Conservation (phyloP, 1,140 invertebrate genomes). For the Paracyclopina nana region DNA sequence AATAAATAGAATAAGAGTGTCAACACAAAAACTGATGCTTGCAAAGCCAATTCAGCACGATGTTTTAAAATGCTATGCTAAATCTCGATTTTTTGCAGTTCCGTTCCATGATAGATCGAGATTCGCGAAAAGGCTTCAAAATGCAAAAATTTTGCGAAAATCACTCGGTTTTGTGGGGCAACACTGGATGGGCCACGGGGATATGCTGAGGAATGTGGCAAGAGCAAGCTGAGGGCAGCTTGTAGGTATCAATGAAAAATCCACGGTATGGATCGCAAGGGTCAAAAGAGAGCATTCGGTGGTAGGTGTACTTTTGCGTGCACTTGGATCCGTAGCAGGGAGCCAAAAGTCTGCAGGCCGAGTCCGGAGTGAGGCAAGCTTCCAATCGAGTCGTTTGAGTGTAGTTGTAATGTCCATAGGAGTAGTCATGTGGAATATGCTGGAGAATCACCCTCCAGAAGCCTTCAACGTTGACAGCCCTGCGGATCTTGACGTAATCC, state of each 20-base stretch:
- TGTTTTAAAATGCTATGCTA: no score
- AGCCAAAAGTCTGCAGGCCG: constrained; percentile 20
- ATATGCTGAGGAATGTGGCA: constrained; percentile 18
- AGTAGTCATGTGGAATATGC: constrained; percentile 16
- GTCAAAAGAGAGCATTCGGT: constrained; percentile 20
- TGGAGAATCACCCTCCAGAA: constrained; percentile 21
- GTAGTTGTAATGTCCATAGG: constrained; percentile 18
- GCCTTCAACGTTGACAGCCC: constrained; percentile 20
- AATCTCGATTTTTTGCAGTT: no score
- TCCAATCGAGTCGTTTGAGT: constrained; percentile 21
- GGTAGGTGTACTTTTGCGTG: constrained; percentile 21
- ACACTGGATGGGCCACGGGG: not conserved
- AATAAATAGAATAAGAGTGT: no score
- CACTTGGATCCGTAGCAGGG: constrained; percentile 20
- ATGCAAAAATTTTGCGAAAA: no score
- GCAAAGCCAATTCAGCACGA: no score
- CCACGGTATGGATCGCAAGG: constrained; percentile 21
- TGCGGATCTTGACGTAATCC: constrained; percentile 18
- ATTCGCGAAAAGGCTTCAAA: no score
- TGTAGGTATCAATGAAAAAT: constrained; percentile 21
- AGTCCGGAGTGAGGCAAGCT: constrained; percentile 19
- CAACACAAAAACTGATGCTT: no score
- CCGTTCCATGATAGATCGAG: no score
- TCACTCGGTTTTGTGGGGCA: not conserved
- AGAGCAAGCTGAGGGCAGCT: constrained; percentile 21